A percentile compares a stretch with the other conserved stretches of the same genome.
Evolutionary conservation across 2,888 invertebrate species (phyloP).

Genomic region (Linyphia triangularis): DNA sequence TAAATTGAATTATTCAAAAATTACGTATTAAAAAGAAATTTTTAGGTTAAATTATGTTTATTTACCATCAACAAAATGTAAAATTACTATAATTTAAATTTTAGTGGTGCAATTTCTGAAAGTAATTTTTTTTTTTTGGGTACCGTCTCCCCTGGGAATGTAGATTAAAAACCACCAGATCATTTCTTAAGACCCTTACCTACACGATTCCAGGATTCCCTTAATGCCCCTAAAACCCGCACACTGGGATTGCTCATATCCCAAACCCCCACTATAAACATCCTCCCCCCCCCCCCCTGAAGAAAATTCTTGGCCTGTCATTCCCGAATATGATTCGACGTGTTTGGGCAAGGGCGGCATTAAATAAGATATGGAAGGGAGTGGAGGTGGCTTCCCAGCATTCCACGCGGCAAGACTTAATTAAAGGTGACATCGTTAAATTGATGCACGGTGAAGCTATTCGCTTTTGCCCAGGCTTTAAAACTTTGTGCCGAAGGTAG

Average conservation of each 20-base stretch:
- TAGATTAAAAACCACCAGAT: conserved; percentile 6
- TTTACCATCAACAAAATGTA: too few species aligned
- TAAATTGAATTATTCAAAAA: too few species aligned
- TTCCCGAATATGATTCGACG: conserved; percentile 60
- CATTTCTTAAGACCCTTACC: conserved; percentile 47
- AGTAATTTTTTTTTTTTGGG: too few species aligned
- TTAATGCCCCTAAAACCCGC: conserved; percentile 42
- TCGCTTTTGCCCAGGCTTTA: conserved; percentile 49
- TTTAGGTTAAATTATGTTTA: too few species aligned
- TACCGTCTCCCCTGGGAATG: too few species aligned
- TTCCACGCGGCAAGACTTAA: conserved; percentile 55
- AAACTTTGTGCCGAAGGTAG: conserved; percentile 59
- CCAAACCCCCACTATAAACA: conserved; percentile 35
- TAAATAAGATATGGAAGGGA: conserved; percentile 63
- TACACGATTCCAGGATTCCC: conserved; percentile 56
- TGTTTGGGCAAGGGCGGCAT: conserved; percentile 30
- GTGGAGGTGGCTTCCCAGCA: conserved; percentile 30
- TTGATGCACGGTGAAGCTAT: conserved; percentile 56
- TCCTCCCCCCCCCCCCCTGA: not conserved
- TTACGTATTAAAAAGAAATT: too few species aligned
- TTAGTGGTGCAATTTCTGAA: too few species aligned
- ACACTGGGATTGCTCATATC: not conserved
- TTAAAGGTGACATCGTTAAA: conserved; percentile 70
- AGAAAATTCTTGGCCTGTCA: conserved; percentile 58
- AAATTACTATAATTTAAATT: too few species aligned